These are phyloP conservation scores for Xiphophorus hellerii DNA, from an alignment of 2,113 vertebrate genomes.

Conservation along the genomic window DNA sequence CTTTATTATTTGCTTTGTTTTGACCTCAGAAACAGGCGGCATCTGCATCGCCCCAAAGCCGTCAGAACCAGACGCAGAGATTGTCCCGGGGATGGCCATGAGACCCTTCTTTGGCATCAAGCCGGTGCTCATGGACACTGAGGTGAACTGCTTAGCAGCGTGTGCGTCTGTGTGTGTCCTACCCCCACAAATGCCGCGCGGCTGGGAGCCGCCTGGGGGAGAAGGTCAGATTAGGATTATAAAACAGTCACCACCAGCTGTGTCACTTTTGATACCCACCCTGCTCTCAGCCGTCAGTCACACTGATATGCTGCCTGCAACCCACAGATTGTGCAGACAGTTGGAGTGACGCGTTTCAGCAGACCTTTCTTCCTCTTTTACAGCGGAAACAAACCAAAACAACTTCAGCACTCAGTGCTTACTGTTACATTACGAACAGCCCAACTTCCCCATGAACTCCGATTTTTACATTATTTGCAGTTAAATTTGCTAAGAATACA, in stretches of 20 bases:
- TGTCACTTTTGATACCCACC: slow-evolving; percentile 63
- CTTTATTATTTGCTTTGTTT: slow-evolving; percentile 22
- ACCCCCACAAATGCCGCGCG: slow-evolving; percentile 13
- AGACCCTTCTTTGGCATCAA: slow-evolving; percentile 85
- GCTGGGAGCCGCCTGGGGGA: slow-evolving; percentile 29
- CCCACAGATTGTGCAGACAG: slow-evolving; percentile 67
- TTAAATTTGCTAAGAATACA: too few species aligned
- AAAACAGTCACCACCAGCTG: slow-evolving; percentile 66
- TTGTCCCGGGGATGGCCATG: slow-evolving; percentile 85
- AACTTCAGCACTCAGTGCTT: neutral
- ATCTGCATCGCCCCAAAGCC: slow-evolving; percentile 84
- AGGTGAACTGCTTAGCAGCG: slow-evolving; percentile 62
- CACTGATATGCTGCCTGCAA: slow-evolving; percentile 21
- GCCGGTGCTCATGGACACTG: slow-evolving; percentile 80
- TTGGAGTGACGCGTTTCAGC: slow-evolving; percentile 49
- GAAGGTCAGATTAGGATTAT: slow-evolving; percentile 72
- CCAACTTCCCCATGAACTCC: neutral
- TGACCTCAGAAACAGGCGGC: slow-evolving; percentile 83
- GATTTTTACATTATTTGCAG: neutral
- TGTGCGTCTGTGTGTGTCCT: slow-evolving; percentile 9
- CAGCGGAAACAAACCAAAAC: neutral
- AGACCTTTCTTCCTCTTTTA: slow-evolving; percentile 11
- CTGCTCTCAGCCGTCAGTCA: slow-evolving; percentile 32
- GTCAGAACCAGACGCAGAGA: slow-evolving; percentile 80
- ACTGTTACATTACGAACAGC: neutral